phyloP scores from a whole-genome alignment of 2,888 invertebrate genomes.

The Leptopilina syphax region DNA sequence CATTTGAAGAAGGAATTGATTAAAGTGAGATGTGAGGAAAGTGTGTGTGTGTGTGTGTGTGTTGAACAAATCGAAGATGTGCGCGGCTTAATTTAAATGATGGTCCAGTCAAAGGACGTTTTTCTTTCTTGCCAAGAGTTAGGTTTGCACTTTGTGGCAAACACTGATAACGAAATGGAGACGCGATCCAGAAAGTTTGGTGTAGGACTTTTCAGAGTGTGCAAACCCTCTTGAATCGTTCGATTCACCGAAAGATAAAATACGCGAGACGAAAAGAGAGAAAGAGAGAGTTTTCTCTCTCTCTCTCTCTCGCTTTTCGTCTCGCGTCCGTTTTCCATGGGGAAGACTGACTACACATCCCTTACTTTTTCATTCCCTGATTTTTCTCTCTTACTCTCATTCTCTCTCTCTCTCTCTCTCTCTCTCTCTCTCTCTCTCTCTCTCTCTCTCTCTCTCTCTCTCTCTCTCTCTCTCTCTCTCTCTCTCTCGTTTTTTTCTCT shows the following conservation, averaged over 20 bases:
- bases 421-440: slow-evolving; percentile 62
- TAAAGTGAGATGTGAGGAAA: not conserved
- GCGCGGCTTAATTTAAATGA: slow-evolving; percentile 33
- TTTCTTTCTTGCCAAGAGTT: slow-evolving; percentile 35
- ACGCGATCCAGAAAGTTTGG: slow-evolving; percentile 43
- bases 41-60: not conserved
- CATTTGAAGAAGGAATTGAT: slow-evolving; percentile 10
- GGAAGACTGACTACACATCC: slow-evolving; percentile 52
- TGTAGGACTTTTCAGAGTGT: slow-evolving; percentile 58
- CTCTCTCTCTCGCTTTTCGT: slow-evolving; percentile 41
- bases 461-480: slow-evolving; percentile 49
- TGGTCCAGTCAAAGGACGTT: slow-evolving; percentile 29
- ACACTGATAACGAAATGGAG: slow-evolving; percentile 33
- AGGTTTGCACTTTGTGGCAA: slow-evolving; percentile 25
- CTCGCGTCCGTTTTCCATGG: slow-evolving; percentile 56
- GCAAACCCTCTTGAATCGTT: slow-evolving; percentile 48
- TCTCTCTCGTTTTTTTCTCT: slow-evolving; percentile 57
- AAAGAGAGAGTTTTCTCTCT: too few relatives aligned
- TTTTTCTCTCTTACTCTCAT: not conserved
- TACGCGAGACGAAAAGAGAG: slow-evolving; percentile 54
- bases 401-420: slow-evolving; percentile 57
- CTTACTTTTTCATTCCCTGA: slow-evolving; percentile 54
- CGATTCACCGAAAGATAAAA: slow-evolving; percentile 69
- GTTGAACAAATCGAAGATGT: slow-evolving; percentile 23
- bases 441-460: slow-evolving; percentile 62